Conservation (phyloP, 2,113 vertebrate genomes). For the Furnarius figulus region DNA sequence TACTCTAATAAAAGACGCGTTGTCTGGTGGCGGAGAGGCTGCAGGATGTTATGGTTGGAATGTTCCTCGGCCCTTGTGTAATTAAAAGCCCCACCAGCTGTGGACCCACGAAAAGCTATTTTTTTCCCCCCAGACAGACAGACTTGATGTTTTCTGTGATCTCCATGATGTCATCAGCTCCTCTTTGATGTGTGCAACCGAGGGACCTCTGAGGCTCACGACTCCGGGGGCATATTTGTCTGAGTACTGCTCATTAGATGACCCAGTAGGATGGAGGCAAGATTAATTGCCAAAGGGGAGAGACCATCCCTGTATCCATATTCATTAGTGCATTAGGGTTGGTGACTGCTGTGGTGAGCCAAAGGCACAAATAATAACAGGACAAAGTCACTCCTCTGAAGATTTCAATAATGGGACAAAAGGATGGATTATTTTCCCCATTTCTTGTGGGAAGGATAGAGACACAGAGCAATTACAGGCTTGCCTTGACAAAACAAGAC, state of each 20-base stretch:
- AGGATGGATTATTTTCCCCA: neutral
- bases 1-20: neutral
- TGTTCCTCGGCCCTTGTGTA: slow-evolving; percentile 5
- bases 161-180: slow-evolving; percentile 15
- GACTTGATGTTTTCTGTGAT: slow-evolving; percentile 28
- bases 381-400: neutral
- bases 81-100: slow-evolving; percentile 44
- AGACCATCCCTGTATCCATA: neutral
- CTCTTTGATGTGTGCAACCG: slow-evolving; percentile 9
- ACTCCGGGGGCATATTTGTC: neutral
- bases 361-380: neutral
- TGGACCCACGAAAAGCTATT: neutral
- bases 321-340: neutral
- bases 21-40: slow-evolving; percentile 50
- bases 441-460: neutral
- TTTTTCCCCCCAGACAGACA: neutral
- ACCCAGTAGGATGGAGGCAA: neutral
- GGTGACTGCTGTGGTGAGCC: neutral
- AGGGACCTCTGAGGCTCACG: neutral
- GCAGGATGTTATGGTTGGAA: slow-evolving; percentile 67
- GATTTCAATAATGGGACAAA: neutral
- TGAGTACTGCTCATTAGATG: neutral
- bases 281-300: neutral
- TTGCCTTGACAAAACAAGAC: neutral
- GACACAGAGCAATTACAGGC: neutral